Evolutionary conservation across 2,113 vertebrate genomes (phyloP), one percentile per base, ranked within the genome.

Genomic region (Daphoenositta chrysoptera): DNA sequence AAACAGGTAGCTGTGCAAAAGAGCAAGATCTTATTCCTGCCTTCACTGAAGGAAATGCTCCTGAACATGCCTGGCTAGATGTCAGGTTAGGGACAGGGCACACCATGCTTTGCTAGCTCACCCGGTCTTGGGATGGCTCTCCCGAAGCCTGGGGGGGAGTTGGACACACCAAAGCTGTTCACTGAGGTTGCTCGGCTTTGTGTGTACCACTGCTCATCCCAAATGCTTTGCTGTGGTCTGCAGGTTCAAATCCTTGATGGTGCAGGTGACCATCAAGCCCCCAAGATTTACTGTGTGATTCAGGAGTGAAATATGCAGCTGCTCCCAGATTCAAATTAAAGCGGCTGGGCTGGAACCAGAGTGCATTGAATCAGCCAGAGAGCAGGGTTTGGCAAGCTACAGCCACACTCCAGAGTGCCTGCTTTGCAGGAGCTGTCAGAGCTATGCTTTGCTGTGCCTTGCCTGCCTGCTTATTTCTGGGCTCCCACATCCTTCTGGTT

Each of bases 21-120:
- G 48, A 83, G 19, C 45, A 58, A 45, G 39, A 40, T 50, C 35
- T 45, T 78, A 27, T 2, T 58, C 4, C 5, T 75, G 30, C 50
- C 16, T 37, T 65, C 50, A 23, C 45, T 57, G 58, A 73, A 89
- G 64, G 15, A 89, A 50, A 54, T 24, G 20, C n/a, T 65, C 45
- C n/a, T 22, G 21, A 57, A 10, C 0, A 1, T 2, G 1, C 28
- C 54, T 60, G 39, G 11, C 11, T 30, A 58, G 27, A 24, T 44
- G 17, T 12, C 33, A 31, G 24, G 30, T 58, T 75, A 30, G 42
- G 64, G 39, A 50, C 39, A 70, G 2, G 4, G 60, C 64, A 42
- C 39, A 33, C 6, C 22, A 42, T 65, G 23, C 81, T 84, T 78
- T 35, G 16, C 35, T 45, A 37, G 24, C 45, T 61, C 20, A n/a